Percentiles rank a stretch among this genome's conserved stretches.
These are phyloP conservation scores for Sebastes kiyomatsui DNA, from an alignment of 2,797 vertebrate genomes.

Conservation along the genomic window DNA sequence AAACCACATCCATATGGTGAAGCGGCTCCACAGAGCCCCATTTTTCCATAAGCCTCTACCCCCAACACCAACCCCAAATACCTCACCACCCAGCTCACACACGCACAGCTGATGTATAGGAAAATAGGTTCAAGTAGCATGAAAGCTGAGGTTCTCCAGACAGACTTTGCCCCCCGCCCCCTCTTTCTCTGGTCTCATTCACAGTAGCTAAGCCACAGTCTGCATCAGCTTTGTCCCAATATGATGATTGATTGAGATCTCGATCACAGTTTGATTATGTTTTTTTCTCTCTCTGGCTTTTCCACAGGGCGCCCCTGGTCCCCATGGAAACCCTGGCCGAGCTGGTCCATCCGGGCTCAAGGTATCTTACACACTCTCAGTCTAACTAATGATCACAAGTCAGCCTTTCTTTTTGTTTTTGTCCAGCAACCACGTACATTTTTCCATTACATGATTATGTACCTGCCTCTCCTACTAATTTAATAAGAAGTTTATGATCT, in stretches of 20 bases:
- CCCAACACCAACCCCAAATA: constrained; percentile 65
- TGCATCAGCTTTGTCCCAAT: constrained; percentile 13
- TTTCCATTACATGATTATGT: constrained; percentile 22
- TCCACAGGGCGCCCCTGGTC: constrained; percentile 89
- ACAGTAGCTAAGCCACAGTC: constrained; percentile 44
- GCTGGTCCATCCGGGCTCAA: constrained; percentile 89
- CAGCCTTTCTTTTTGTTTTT: not conserved
- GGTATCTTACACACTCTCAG: constrained; percentile 76
- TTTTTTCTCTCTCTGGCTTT: constrained; percentile 47
- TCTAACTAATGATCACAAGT: constrained; percentile 11
- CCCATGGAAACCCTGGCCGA: constrained; percentile 93
- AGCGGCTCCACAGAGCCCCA: constrained; percentile 63
- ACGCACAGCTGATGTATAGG: constrained; percentile 57
- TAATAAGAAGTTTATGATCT: not conserved
- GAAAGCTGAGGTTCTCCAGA: constrained; percentile 67
- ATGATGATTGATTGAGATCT: constrained; percentile 56
- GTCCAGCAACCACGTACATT: not conserved
- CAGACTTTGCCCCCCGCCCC: constrained; percentile 25
- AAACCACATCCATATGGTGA: constrained; percentile 81
- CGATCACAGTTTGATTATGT: constrained; percentile 43
- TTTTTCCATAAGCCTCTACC: constrained; percentile 70
- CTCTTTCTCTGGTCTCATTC: constrained; percentile 14
- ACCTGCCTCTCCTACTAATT: constrained; percentile 8
- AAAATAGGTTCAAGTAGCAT: constrained; percentile 66
- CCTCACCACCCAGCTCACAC: constrained; percentile 44